Conservation (phyloP, 2,888 invertebrate genomes). For the Onthophagus sagittarius region DNA sequence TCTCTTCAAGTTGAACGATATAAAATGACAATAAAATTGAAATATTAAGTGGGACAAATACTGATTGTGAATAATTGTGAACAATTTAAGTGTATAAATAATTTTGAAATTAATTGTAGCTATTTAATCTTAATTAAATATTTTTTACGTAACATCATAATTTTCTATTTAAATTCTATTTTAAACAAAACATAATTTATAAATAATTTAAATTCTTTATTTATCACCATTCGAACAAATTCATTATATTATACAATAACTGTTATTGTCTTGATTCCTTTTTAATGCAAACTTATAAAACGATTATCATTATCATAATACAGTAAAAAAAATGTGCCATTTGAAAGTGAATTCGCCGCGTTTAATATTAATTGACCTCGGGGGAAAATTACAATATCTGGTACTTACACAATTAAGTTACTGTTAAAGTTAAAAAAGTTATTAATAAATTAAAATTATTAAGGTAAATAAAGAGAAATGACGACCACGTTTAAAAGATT, state of each 20-base stretch:
- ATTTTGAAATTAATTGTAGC: too few relatives aligned
- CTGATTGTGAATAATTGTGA: neutral
- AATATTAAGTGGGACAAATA: conserved; percentile 23
- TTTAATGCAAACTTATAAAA: neutral
- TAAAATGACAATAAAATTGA: neutral
- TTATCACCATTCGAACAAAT: neutral
- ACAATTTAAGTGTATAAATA: too few relatives aligned
- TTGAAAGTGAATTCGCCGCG: neutral
- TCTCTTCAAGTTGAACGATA: neutral
- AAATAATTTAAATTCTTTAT: neutral
- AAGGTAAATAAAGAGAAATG: too few relatives aligned
- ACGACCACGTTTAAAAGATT: neutral
- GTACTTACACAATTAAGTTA: too few relatives aligned
- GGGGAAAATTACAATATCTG: neutral
- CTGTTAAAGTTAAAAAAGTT: too few relatives aligned
- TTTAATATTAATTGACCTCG: neutral
- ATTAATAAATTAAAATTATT: neutral
- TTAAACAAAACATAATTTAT: neutral
- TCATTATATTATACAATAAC: neutral
- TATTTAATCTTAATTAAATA: too few relatives aligned
- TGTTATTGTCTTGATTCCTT: too few relatives aligned
- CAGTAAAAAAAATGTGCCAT: neutral
- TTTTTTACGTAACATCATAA: too few relatives aligned
- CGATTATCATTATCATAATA: neutral
- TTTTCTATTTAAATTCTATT: too few relatives aligned